Base-by-base conservation (phyloP, 1,140 invertebrate species). In the Drosophila repletoides region DNA sequence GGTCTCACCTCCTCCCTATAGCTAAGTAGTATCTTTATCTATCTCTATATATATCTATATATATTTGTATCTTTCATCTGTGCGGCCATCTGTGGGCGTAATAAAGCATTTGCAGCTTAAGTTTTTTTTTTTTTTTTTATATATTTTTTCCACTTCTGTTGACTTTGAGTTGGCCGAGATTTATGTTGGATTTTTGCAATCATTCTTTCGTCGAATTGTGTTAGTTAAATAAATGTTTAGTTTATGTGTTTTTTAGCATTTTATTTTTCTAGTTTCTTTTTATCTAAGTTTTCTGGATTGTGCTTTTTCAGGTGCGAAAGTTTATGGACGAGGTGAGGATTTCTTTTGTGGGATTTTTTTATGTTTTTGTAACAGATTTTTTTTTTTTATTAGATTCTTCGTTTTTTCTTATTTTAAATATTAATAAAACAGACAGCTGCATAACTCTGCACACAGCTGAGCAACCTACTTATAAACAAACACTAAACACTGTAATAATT, bases 151-250 rank as follows among this genome's bases (percentile, higher is more conserved):
- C 56, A 45, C 29, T 46, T 68, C 19, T 63, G 43, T 65, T 61
- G 58, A 40, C 56, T 68, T 72, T 76, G 21, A 76, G 53, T 59
- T 55, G 31, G 21, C 17, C 4, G 40, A 79, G 79, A 83, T 83
- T 83, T 83, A 79, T 83, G 79, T 74, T 74, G 61, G 61, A 83
- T 84, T 84, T 83, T 83, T 84, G 80, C 79, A 83, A 83, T 84
- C 70, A 84, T 84, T 84, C 79, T 74, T 84, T 66, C 45, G 49
- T 60, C 65, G 59, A 33, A 28, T 68, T 26, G 66, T 56, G 51
- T 69, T 64, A 69, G 66, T 48, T 49, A 83, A 77, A 84, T 84
- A 79, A 84, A 84, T 83, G 79, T 83, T 84, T 84, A 64, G 76
- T 74, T 61, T 55, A 71, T 48, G 60, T 71, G 33, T 36, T 53